Percentiles rank a stretch among this genome's conserved stretches.
Evolutionary conservation across 2,113 vertebrate genomes (phyloP).

Genomic region (Pedetes capensis): DNA sequence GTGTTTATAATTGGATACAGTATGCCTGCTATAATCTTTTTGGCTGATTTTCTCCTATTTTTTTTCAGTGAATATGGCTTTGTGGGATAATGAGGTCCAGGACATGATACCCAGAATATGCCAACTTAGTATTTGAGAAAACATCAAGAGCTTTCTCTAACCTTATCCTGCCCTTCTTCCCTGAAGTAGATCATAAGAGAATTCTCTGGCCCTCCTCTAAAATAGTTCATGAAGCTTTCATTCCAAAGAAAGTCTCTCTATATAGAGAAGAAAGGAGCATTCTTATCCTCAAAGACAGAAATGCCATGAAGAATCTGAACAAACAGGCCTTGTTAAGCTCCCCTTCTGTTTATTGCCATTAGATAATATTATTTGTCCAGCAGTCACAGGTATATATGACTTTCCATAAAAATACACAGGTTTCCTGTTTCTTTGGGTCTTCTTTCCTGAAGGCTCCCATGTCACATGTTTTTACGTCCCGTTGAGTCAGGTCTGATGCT

Average conservation of each 20-base stretch:
- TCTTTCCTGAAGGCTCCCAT: not conserved
- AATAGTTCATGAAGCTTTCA: not conserved
- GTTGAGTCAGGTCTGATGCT: too few species aligned
- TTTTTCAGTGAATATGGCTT: not conserved
- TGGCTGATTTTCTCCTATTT: not conserved
- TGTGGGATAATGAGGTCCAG: not conserved
- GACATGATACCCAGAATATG: not conserved
- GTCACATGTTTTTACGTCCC: too few species aligned
- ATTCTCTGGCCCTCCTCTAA: not conserved
- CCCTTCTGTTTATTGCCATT: not conserved
- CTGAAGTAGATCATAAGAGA: not conserved
- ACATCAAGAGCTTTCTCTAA: not conserved
- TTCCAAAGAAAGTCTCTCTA: not conserved
- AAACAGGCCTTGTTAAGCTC: not conserved
- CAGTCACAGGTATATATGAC: not conserved
- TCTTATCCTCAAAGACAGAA: not conserved
- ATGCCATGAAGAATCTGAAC: not conserved
- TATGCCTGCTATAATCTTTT: not conserved
- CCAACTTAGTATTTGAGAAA: not conserved
- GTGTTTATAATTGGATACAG: not conserved
- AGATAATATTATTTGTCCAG: not conserved
- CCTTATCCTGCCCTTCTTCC: not conserved
- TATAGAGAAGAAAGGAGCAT: not conserved
- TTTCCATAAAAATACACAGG: not conserved
- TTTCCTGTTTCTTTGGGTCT: not conserved